Evolutionary conservation across 2,113 vertebrate species (phyloP).

Genomic region (Setophaga kirtlandii): DNA sequence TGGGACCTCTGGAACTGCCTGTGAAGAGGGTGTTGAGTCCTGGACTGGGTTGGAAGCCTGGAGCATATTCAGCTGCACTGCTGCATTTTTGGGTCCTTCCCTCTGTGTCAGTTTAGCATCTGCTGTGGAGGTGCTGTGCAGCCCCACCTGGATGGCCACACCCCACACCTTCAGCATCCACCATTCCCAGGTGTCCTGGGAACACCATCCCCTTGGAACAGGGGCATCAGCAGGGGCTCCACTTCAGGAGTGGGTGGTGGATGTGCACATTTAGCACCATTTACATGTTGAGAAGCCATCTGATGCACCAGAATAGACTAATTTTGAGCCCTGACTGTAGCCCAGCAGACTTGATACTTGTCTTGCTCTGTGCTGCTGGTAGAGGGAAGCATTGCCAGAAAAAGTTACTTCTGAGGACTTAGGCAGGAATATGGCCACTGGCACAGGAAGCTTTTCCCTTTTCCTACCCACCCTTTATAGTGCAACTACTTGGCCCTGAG

Average conservation of each 20-base stretch:
- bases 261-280: background rate
- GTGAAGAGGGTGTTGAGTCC: background rate
- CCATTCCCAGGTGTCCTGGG: background rate
- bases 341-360: background rate
- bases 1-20: background rate
- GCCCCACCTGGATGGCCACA: background rate
- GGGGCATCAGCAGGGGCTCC: background rate
- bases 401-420: background rate
- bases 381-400: background rate
- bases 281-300: background rate
- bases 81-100: background rate
- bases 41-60: background rate
- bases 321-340: background rate
- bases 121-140: background rate
- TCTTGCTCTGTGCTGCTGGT: background rate
- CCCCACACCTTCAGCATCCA: background rate
- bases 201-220: background rate
- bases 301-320: background rate
- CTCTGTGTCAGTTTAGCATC: background rate
- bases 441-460: background rate
- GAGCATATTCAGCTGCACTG: background rate
- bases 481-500: background rate
- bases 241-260: background rate
- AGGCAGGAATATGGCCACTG: background rate
- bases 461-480: background rate